phyloP scores from a whole-genome alignment of 2,888 invertebrate species.

The Herminia tarsipennalis region DNA sequence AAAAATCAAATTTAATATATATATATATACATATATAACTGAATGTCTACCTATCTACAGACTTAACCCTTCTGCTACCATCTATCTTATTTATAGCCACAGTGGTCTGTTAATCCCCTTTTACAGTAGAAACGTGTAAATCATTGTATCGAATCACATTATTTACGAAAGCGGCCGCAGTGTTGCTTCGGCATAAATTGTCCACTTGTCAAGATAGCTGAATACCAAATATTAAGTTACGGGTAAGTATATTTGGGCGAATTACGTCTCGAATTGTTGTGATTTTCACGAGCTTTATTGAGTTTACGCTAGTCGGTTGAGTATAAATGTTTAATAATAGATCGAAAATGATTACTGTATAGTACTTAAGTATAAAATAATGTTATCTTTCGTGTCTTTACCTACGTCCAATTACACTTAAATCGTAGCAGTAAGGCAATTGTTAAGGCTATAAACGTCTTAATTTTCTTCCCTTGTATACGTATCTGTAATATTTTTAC shows the following conservation, averaged over 20 bases:
- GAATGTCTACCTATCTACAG: no score
- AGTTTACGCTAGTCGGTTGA: conserved; percentile 1
- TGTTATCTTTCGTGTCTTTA: no score
- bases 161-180: conserved; percentile 30
- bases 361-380: no score
- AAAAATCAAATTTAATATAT: no score
- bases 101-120: conserved; percentile 41
- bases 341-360: no score
- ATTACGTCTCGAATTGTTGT: background rate
- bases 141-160: conserved; percentile 38
- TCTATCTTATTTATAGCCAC: conserved; percentile 39
- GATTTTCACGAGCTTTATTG: conserved; percentile 2
- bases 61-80: conserved; percentile 24
- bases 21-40: no score
- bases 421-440: no score
- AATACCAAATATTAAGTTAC: conserved; percentile 9
- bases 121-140: conserved; percentile 26
- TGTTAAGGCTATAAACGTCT: no score
- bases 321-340: no score
- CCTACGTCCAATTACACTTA: no score
- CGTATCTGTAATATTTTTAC: no score
- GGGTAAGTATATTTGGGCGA: conserved; percentile 1
- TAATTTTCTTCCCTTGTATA: no score
- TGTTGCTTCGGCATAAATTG: conserved; percentile 33
- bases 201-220: conserved; percentile 9